Evolutionary conservation across 2,888 invertebrate genomes (phyloP), one percentile per base, ranked within the genome.

Genomic region (Pristionchus exspectatus): DNA sequence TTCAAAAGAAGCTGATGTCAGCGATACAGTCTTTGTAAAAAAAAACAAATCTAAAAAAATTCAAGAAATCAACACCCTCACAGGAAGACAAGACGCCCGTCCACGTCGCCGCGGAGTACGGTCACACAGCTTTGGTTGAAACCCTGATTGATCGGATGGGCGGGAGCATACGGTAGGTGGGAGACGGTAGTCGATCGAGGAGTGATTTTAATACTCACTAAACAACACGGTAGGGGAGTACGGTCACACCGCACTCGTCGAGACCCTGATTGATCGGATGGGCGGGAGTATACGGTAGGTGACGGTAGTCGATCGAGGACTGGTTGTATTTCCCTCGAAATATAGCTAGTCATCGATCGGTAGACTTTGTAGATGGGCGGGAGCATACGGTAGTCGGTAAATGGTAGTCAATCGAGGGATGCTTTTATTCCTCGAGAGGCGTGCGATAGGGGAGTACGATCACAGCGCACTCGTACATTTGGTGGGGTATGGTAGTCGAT

Each of bases 81-180:
- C 96, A 96, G 96, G 93, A 95, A 96, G 99, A 99, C 96, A 97
- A 98, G 84, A 98, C 98, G 2, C 98, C 99, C 0, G 97, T 99
- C 96, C 98, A 99, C 95, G 96, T 99, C 94, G 99, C 99, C 24
- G 98, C 99, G 0, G 99, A 99, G 96, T 97, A 98, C 94, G 99
- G 99, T 0, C 98, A 98, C 95, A 98, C 98, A 2, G 97, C 97
- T 89, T 97, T 98, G 94, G 99, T 99, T 91, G 99, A 99, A 95
- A 96, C 98, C 10, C 96, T 99, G 88, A 98, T 98, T 0, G 99
- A 99, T 95, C 99, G 99, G 96, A 99, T 98, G 96, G 98, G 98
- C 95, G 98, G 98, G 3, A 98, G 98, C 2, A 94, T 94, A 27
- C 81, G 93, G 74, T 74, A 59, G 27, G 10, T 72, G n/a, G n/a